Evolutionary conservation across 1,140 invertebrate genomes (phyloP).

Genomic region (Temnothorax curvispinosus): DNA sequence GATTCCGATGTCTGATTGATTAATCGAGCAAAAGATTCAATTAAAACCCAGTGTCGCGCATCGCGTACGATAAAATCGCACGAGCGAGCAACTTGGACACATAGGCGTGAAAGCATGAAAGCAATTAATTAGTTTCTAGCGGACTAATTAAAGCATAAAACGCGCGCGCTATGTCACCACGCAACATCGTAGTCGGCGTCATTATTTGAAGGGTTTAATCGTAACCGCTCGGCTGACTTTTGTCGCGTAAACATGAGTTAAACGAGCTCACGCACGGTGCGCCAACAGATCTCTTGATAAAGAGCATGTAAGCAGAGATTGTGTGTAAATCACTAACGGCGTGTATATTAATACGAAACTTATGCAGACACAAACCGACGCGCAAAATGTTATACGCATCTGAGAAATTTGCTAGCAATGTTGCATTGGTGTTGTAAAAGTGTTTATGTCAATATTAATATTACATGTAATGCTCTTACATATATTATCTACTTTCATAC

Average conservation of each 20-base stretch:
- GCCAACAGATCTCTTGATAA: conserved; percentile 58
- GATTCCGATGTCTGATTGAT: conserved; percentile 27
- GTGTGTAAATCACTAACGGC: conserved; percentile 61
- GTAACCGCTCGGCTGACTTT: conserved; percentile 13
- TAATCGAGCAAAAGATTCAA: conserved; percentile 58
- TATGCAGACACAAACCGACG: background rate
- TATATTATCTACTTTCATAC: background rate
- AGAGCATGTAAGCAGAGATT: conserved; percentile 50
- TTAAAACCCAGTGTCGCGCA: conserved; percentile 39
- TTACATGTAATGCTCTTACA: background rate
- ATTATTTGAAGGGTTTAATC: conserved; percentile 21
- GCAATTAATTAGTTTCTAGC: conserved; percentile 58
- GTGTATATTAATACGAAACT: conserved; percentile 18
- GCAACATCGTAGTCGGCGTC: background rate
- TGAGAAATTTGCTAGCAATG: background rate
- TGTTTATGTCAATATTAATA: conserved; percentile 3
- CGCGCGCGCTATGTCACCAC: background rate
- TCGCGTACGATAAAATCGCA: background rate
- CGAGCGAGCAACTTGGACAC: background rate
- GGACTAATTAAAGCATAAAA: conserved; percentile 49
- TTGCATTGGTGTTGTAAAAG: background rate
- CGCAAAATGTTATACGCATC: conserved; percentile 2
- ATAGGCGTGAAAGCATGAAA: background rate
- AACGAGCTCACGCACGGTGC: conserved; percentile 21
- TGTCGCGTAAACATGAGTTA: conserved; percentile 32